Evolutionary conservation across 2,888 invertebrate species (phyloP).

Genomic region (Mechanitis mazaeus): DNA sequence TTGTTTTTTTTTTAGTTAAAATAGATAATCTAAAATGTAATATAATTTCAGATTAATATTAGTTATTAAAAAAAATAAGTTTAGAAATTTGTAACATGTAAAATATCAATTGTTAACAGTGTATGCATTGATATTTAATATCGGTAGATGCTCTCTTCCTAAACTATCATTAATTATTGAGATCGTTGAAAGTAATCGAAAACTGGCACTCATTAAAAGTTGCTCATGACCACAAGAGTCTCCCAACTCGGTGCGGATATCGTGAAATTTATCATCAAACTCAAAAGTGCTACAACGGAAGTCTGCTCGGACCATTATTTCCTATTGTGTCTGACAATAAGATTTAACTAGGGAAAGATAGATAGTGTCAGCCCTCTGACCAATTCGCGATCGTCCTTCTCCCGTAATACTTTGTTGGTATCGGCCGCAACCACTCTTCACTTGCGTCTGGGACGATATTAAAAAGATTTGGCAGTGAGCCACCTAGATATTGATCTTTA

Average conservation of each 20-base stretch:
- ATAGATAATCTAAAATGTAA: too few relatives aligned
- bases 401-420: constrained; percentile 74
- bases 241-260: constrained; percentile 51
- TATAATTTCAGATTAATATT: too few relatives aligned
- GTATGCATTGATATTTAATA: too few relatives aligned
- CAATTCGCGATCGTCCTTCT: constrained; percentile 60
- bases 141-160: not conserved
- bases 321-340: constrained; percentile 67
- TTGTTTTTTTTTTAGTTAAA: too few relatives aligned
- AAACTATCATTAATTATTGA: constrained; percentile 14
- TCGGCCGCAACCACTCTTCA: constrained; percentile 68
- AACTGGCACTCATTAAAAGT: constrained; percentile 66
- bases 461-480: constrained; percentile 75
- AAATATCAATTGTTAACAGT: too few relatives aligned
- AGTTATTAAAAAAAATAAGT: too few relatives aligned
- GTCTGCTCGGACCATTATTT: constrained; percentile 58
- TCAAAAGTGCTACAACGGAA: constrained; percentile 60
- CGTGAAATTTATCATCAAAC: constrained; percentile 60
- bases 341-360: constrained; percentile 60
- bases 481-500: constrained; percentile 75
- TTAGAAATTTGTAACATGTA: too few relatives aligned
- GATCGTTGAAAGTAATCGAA: constrained; percentile 57
- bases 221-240: constrained; percentile 52
- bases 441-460: constrained; percentile 69
- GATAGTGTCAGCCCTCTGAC: constrained; percentile 40